These are phyloP conservation scores for Myripristis murdjan DNA, from an alignment of 2,797 vertebrate genomes.

Conservation along the genomic window DNA sequence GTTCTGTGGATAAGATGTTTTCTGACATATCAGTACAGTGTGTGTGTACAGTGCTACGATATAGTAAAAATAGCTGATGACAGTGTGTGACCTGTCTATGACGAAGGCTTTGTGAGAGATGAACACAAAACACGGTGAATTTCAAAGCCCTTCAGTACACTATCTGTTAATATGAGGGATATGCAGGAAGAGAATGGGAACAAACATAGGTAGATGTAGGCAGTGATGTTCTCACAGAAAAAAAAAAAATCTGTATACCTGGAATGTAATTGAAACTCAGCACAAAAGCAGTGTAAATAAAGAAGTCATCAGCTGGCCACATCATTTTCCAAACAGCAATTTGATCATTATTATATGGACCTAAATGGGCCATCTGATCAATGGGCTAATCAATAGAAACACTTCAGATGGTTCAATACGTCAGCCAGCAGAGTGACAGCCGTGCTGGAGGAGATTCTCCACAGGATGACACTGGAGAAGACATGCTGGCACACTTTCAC, in stretches of 20 bases:
- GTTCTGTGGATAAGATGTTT: too few species aligned
- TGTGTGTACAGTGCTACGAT: too few species aligned
- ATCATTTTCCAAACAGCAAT: constrained; percentile 38
- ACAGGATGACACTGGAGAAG: constrained; percentile 18
- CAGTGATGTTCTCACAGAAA: too few species aligned
- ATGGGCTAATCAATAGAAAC: constrained; percentile 45
- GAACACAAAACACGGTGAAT: too few species aligned
- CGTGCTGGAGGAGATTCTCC: background rate
- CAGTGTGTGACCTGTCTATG: too few species aligned
- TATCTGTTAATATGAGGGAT: too few species aligned
- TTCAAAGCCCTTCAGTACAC: too few species aligned
- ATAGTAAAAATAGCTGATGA: too few species aligned
- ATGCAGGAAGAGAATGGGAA: too few species aligned
- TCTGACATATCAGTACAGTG: too few species aligned
- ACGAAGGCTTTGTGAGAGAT: too few species aligned
- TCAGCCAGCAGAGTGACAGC: constrained; percentile 5
- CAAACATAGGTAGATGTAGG: too few species aligned
- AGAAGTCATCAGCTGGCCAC: constrained; percentile 29
- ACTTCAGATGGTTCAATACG: constrained; percentile 17
- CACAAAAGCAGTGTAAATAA: constrained; percentile 36
- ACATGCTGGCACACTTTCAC: constrained; percentile 34
- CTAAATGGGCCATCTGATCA: constrained; percentile 43
- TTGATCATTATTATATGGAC: constrained; percentile 44
- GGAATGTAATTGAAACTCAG: background rate
- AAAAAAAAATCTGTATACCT: background rate